Conservation (phyloP, 2,113 vertebrate species). For the Onychostruthus taczanowskii region DNA sequence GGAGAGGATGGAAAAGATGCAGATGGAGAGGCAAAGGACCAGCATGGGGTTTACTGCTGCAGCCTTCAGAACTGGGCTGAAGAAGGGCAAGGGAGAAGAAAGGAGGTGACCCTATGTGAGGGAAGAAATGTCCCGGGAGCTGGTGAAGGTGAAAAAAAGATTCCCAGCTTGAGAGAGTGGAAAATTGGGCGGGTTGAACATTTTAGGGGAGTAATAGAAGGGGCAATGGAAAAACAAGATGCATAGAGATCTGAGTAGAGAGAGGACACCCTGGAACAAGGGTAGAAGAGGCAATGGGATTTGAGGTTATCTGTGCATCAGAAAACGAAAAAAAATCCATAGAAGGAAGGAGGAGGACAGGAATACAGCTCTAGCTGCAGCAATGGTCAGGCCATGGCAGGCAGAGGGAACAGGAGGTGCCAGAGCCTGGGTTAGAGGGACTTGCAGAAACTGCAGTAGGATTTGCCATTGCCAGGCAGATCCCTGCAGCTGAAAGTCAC, state of each 20-base stretch:
- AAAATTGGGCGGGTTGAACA: neutral
- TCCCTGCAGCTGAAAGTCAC: neutral
- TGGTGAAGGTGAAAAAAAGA: neutral
- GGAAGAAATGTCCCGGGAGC: neutral
- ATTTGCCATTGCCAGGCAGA: neutral
- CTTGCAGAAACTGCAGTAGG: neutral
- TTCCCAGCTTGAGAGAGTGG: neutral
- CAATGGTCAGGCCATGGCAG: neutral
- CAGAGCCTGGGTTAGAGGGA: neutral
- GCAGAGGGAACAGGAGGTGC: neutral
- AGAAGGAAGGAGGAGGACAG: neutral
- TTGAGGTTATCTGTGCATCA: neutral
- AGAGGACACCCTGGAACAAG: neutral
- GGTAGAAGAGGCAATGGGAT: neutral
- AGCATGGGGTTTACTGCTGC: fast-evolving
- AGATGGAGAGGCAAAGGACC: neutral
- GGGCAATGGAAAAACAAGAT: neutral
- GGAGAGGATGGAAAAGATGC: no score
- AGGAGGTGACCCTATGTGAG: fast-evolving
- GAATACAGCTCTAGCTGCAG: neutral
- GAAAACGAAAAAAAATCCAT: neutral
- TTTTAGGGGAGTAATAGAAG: neutral
- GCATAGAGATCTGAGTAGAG: neutral
- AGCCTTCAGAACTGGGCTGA: fast-evolving
- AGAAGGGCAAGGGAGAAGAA: neutral